Conservation (phyloP, 2,113 vertebrate species). For the Vulpes lagopus region DNA sequence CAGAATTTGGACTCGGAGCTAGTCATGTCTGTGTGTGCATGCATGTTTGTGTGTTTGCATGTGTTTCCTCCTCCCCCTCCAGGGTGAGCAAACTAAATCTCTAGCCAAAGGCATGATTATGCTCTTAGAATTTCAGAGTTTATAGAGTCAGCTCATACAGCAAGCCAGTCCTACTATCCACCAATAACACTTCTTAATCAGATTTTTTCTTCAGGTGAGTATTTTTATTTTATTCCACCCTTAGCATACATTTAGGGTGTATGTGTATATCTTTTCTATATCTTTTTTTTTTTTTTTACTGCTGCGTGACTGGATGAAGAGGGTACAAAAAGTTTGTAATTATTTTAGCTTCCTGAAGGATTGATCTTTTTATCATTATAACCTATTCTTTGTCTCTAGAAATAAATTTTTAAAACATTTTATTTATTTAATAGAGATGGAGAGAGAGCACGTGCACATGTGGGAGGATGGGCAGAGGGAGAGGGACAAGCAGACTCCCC, state of each 20-base stretch:
- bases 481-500: background rate
- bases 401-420: background rate
- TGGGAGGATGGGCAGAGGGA: background rate
- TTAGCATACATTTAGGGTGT: background rate
- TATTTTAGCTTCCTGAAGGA: background rate
- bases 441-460: too few relatives aligned
- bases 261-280: background rate
- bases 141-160: background rate
- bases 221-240: background rate
- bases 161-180: background rate
- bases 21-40: background rate
- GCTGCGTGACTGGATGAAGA: background rate
- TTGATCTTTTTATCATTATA: background rate
- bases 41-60: background rate
- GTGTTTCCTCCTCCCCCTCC: background rate
- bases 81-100: background rate
- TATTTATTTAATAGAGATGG: background rate
- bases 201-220: background rate
- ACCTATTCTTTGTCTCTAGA: background rate
- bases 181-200: background rate
- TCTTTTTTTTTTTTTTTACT: background rate
- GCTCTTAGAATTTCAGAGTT: background rate
- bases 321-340: background rate
- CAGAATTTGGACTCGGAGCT: background rate
- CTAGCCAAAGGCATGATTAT: background rate